A percentile compares a stretch with the other conserved stretches of the same genome.
Conservation (phyloP, 2,888 invertebrate species). For the Clanis bilineata region DNA sequence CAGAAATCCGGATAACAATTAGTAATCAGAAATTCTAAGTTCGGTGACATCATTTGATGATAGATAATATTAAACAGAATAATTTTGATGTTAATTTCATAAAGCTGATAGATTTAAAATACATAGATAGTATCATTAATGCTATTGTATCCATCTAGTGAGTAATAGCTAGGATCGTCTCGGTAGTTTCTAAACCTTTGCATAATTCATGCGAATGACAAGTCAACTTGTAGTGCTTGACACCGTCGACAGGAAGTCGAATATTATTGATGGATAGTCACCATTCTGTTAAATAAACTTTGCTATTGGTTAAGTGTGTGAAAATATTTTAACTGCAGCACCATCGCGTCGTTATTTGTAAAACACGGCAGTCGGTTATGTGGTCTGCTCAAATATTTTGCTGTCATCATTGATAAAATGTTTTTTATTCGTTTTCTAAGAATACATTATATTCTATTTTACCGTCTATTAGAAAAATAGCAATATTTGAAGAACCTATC, state of each 20-base stretch:
- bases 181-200: constrained; percentile 30
- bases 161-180: background rate
- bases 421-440: background rate
- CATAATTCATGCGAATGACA: constrained; percentile 47
- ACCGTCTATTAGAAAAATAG: background rate
- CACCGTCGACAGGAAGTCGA: constrained; percentile 56
- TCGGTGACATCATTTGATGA: background rate
- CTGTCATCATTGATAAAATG: background rate
- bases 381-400: constrained; percentile 15
- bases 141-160: background rate
- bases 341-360: constrained; percentile 17
- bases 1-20: too few relatives aligned
- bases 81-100: too few relatives aligned
- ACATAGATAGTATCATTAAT: too few relatives aligned
- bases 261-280: constrained; percentile 30
- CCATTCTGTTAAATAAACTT: constrained; percentile 26
- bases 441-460: background rate
- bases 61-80: too few relatives aligned
- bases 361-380: constrained; percentile 18
- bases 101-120: too few relatives aligned
- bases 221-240: constrained; percentile 47
- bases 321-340: constrained; percentile 26
- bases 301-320: constrained; percentile 19
- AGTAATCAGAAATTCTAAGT: background rate
- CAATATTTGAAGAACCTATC: background rate